Percentiles rank a stretch among this genome's conserved stretches.
Conservation (phyloP, 2,888 invertebrate genomes). For the Geotrupes spiniger region DNA sequence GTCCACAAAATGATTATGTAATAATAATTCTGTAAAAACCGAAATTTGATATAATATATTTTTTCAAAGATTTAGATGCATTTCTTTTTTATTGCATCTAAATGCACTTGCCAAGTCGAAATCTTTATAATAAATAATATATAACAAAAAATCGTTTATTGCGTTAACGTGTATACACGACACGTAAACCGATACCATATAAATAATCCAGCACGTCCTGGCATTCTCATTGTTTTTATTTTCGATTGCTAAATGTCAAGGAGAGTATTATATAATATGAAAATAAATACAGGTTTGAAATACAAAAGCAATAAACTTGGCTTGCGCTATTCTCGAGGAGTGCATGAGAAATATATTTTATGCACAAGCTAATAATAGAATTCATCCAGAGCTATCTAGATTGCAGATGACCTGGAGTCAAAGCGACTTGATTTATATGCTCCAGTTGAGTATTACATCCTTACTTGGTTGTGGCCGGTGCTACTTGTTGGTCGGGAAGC, state of each 20-base stretch:
- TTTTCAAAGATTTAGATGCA: no score
- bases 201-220: constrained; percentile 3
- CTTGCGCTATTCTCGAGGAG: not conserved
- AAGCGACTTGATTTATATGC: constrained; percentile 21
- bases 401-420: constrained; percentile 17
- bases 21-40: no score
- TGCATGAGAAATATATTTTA: constrained; percentile 7
- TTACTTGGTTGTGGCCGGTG: constrained; percentile 24
- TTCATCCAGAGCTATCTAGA: constrained; percentile 12
- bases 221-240: constrained; percentile 16
- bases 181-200: no score
- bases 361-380: constrained; percentile 18
- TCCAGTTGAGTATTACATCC: constrained; percentile 23
- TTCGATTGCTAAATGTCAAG: constrained; percentile 17
- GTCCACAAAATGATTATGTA: no score
- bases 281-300: constrained; percentile 15
- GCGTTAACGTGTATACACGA: no score
- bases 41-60: no score
- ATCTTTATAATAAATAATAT: no score
- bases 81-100: no score
- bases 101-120: no score
- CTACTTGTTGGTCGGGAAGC: constrained; percentile 14
- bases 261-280: constrained; percentile 17
- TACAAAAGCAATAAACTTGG: constrained; percentile 4
- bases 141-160: no score